Conservation (phyloP, 2,888 invertebrate genomes). For the Autographa gamma region DNA sequence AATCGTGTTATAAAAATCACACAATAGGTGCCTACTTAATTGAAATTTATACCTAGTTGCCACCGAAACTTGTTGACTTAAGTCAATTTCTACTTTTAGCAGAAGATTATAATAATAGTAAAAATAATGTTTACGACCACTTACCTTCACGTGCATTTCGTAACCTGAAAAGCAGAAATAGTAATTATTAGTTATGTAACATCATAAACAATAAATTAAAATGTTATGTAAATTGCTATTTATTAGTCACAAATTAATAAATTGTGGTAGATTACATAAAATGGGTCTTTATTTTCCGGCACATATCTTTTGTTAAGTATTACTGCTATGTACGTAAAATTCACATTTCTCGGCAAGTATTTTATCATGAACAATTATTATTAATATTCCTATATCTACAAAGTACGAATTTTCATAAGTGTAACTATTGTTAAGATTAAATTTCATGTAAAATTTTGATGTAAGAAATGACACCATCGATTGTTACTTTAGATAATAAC, state of each 20-base stretch:
- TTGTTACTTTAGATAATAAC: conserved; percentile 68
- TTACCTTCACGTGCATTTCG: too few relatives aligned
- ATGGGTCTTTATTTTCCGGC: background rate
- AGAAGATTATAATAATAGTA: too few relatives aligned
- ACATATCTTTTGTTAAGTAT: background rate
- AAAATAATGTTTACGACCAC: too few relatives aligned
- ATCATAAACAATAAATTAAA: too few relatives aligned
- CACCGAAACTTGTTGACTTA: background rate
- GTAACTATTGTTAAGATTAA: conserved; percentile 55
- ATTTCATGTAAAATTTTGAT: conserved; percentile 55
- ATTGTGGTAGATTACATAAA: too few relatives aligned
- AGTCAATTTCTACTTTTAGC: background rate
- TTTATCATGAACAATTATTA: conserved; percentile 49
- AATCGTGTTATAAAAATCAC: conserved; percentile 62
- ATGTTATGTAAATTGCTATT: too few relatives aligned
- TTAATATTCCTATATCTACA: conserved; percentile 63
- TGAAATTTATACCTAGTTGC: conserved; percentile 37
- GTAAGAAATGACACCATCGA: conserved; percentile 73
- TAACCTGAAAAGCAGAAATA: too few relatives aligned
- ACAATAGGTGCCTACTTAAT: conserved; percentile 44
- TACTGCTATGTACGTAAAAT: conserved; percentile 36
- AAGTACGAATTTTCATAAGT: conserved; percentile 72
- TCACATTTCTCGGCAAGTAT: conserved; percentile 39
- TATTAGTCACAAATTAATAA: too few relatives aligned
- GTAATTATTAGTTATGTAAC: too few relatives aligned